Evolutionary conservation across 2,888 invertebrate genomes (phyloP), one percentile per base, ranked within the genome.

Genomic region (Augiades crinisus): DNA sequence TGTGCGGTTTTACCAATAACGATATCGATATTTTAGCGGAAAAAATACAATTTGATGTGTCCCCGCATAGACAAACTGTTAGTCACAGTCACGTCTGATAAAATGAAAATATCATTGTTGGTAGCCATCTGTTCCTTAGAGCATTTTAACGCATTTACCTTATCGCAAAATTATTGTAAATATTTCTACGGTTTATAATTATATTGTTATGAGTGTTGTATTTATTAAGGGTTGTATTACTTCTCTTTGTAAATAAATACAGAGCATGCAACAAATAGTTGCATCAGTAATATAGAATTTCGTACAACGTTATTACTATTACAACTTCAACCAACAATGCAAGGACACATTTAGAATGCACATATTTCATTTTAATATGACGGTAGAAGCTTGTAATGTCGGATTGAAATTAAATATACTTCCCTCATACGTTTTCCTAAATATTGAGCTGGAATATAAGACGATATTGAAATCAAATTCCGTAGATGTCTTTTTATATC

Each of bases 1-100:
- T 68, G 67, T 71, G 74, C 65, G 74, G 68, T 65, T 73, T 68
- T 37, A 50, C 36, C 50, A 30, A 81, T 81, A 80, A 70, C 70
- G 71, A 73, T 75, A 77, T 74, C 75, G 71, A 30, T 34, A 40
- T 49, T 33, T 40, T 33, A 41, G 24, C 21, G 13, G 16, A 22
- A 40, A 38, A 47, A 49, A 33, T 41, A 33, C 47, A 49, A 41
- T 47, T 40, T 40, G 22, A 40, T 47, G 22, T 47, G 47, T 40
- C 40, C 37, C 5, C 36, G 24, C 16, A 4, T 38, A 24, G 14
- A 22, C 30, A n/a, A 2, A 2, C 8, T n/a, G 8, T 14, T 19
- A 19, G 10, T n/a, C 5, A 36, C 34, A n/a, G 30, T 10, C 2
- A 36, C n/a, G 16, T 16, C 1, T 7, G 8, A 7, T 7, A n/a